phyloP scores from a whole-genome alignment of 2,888 invertebrate species.

The Acanthacorydalis orientalis region DNA sequence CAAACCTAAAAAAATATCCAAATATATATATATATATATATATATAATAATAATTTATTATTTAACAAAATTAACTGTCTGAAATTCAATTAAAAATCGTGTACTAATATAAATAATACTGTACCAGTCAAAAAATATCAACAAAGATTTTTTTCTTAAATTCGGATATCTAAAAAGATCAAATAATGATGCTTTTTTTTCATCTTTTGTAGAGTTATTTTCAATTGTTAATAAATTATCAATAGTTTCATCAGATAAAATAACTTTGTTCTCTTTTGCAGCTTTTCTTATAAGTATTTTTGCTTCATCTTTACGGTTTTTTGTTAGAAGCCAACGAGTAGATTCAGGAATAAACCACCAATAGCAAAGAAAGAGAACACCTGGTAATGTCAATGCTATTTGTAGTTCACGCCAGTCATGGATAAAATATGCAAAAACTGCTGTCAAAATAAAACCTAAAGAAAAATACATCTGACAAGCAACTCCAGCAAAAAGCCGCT shows the following conservation, averaged over 20 bases:
- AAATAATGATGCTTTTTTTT: conserved; percentile 31
- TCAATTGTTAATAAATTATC: conserved; percentile 31
- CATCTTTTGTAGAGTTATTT: conserved; percentile 18
- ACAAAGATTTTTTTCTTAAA: conserved; percentile 42
- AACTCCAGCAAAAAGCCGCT: conserved; percentile 50
- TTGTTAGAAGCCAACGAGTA: conserved; percentile 50
- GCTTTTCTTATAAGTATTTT: conserved; percentile 41
- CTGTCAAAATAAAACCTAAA: conserved; percentile 49
- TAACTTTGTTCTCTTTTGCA: conserved; percentile 45
- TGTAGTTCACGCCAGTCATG: conserved; percentile 53
- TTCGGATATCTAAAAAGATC: conserved; percentile 47
- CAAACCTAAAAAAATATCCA: conserved; percentile 54
- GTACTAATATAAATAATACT: conserved; percentile 7
- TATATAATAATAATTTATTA: conserved; percentile 5
- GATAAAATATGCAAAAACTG: conserved; percentile 46
- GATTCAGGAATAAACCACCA: conserved; percentile 67
- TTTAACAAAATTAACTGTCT: not conserved
- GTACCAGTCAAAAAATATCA: conserved; percentile 60
- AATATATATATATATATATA: conserved; percentile 25
- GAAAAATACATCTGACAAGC: conserved; percentile 62
- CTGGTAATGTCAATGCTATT: conserved; percentile 50
- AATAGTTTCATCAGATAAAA: conserved; percentile 33
- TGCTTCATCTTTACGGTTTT: conserved; percentile 43
- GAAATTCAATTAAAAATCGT: not conserved
- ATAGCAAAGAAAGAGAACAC: conserved; percentile 45